Percentiles rank a stretch among this genome's conserved stretches.
These are phyloP conservation scores for Barnardius zonarius DNA, from an alignment of 2,113 vertebrate genomes.

Conservation along the genomic window DNA sequence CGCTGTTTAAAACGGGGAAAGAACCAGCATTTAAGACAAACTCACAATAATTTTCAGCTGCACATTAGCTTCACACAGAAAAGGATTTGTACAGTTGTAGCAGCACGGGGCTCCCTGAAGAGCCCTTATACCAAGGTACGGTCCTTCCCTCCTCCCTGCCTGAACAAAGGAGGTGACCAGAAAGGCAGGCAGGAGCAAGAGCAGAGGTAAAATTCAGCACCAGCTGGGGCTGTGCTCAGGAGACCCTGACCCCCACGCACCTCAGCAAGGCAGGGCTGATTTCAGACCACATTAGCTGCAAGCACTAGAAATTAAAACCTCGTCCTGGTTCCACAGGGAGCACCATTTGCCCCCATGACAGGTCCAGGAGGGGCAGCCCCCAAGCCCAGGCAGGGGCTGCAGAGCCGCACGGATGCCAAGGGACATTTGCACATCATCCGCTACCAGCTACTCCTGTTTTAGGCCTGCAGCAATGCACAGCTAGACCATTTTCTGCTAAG, in stretches of 20 bases:
- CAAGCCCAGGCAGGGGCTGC: background rate
- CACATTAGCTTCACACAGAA: background rate
- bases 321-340: accelerated
- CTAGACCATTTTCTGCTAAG: background rate
- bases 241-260: background rate
- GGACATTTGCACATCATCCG: background rate
- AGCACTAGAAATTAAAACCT: background rate
- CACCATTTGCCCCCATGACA: background rate
- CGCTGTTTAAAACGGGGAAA: background rate
- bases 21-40: background rate
- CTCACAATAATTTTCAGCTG: background rate
- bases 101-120: background rate
- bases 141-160: background rate
- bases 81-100: background rate
- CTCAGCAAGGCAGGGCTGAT: background rate
- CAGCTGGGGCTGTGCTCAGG: background rate
- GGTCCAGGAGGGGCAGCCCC: background rate
- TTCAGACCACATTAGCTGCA: background rate
- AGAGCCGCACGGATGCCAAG: accelerated
- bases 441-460: background rate
- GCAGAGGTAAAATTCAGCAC: background rate
- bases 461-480: background rate
- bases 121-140: background rate
- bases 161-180: background rate
- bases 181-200: background rate